phyloP scores from a whole-genome alignment of 2,113 vertebrate species.

The Perccottus glenii region DNA sequence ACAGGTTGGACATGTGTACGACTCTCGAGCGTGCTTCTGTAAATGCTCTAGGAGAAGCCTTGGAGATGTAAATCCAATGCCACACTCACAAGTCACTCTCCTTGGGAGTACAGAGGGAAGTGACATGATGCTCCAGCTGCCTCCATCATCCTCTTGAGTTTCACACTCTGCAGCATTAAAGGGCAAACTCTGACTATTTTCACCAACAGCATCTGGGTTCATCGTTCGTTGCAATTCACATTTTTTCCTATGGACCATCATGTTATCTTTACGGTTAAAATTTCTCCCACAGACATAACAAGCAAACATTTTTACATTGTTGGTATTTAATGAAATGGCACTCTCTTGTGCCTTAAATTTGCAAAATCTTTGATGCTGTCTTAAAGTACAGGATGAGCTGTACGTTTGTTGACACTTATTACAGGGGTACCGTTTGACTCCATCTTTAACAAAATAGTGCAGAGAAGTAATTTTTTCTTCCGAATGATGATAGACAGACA shows the following conservation, averaged over 20 bases:
- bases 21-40: conserved; percentile 79
- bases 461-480: conserved; percentile 21
- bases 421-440: conserved; percentile 73
- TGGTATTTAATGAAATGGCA: conserved; percentile 11
- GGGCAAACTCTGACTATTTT: conserved; percentile 16
- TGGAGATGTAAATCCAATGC: conserved; percentile 78
- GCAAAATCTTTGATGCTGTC: conserved; percentile 75
- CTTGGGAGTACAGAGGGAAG: conserved; percentile 79
- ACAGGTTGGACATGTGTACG: conserved; percentile 79
- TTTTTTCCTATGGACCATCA: conserved; percentile 72
- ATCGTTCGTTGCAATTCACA: conserved; percentile 59
- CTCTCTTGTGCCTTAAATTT: conserved; percentile 52
- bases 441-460: conserved; percentile 63
- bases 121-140: conserved; percentile 81
- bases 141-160: conserved; percentile 41
- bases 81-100: conserved; percentile 81
- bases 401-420: conserved; percentile 78
- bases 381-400: conserved; percentile 71
- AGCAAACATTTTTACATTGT: conserved; percentile 58
- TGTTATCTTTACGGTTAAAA: conserved; percentile 79
- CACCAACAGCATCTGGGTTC: conserved; percentile 1
- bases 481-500: conserved; percentile 14
- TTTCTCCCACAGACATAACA: conserved; percentile 74
- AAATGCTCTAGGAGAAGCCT: conserved; percentile 79
- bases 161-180: conserved; percentile 23